These are phyloP conservation scores for Synchiropus splendidus DNA, from an alignment of 2,113 vertebrate species.

Conservation along the genomic window DNA sequence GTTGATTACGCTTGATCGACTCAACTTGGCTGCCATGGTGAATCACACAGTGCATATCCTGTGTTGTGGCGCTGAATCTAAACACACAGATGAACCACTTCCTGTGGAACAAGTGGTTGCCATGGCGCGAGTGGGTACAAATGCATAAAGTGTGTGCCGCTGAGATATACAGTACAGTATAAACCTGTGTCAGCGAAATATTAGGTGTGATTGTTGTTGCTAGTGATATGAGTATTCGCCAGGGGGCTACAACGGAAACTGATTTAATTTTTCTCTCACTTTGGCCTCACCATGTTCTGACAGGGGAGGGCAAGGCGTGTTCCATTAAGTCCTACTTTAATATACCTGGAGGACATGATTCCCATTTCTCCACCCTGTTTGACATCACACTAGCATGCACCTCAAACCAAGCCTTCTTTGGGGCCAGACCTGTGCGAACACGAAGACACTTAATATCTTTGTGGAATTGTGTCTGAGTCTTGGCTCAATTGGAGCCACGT, in stretches of 20 bases:
- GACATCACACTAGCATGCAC: constrained; percentile 17
- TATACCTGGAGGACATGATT: constrained; percentile 1
- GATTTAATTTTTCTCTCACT: no score
- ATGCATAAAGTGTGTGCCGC: no score
- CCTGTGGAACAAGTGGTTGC: constrained; percentile 2
- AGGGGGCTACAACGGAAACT: no score
- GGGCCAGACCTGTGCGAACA: constrained; percentile 46
- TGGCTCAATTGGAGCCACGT: constrained; percentile 40
- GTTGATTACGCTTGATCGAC: background rate
- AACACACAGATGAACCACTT: constrained; percentile 7
- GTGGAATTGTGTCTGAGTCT: constrained; percentile 11
- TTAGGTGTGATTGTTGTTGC: no score
- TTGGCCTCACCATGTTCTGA: constrained; percentile 13
- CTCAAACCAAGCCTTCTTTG: constrained; percentile 11
- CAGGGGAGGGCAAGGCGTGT: constrained; percentile 13
- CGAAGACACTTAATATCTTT: constrained; percentile 36
- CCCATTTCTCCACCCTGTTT: constrained; percentile 18
- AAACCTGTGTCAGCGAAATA: no score
- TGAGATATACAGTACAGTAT: no score
- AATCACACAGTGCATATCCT: constrained; percentile 4
- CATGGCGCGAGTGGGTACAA: background rate
- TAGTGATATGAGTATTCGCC: no score
- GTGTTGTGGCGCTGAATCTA: constrained; percentile 2
- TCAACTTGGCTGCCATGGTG: no score
- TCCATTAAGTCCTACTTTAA: constrained; percentile 4